A percentile compares a stretch with the other conserved stretches of the same genome.
Conservation (phyloP, 2,797 vertebrate species). For the Anabas testudineus region DNA sequence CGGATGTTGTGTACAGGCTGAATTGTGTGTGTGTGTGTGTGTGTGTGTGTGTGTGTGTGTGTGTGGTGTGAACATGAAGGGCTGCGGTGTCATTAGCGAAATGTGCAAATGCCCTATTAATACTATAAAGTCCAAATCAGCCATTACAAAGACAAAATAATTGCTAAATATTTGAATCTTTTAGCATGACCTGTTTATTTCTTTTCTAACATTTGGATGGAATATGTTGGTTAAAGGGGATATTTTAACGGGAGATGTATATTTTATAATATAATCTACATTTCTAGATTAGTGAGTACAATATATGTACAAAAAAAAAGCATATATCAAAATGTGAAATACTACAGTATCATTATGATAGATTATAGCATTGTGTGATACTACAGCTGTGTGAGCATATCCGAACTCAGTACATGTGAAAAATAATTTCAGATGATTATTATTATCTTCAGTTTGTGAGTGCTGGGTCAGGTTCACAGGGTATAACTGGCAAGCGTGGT, state of each 20-base stretch:
- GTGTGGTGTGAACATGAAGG: slow-evolving; percentile 42
- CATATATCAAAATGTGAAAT: slow-evolving; percentile 82
- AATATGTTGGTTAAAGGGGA: slow-evolving; percentile 72
- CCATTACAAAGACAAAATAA: slow-evolving; percentile 54
- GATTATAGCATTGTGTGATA: slow-evolving; percentile 80
- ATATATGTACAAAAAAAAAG: slow-evolving; percentile 78
- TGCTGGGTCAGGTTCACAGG: slow-evolving; percentile 82
- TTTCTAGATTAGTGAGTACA: slow-evolving; percentile 85
- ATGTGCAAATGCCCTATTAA: slow-evolving; percentile 42
- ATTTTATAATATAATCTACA: slow-evolving; percentile 87
- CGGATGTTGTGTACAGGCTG: slow-evolving; percentile 42
- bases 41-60: slow-evolving; percentile 30
- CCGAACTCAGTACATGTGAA: slow-evolving; percentile 73
- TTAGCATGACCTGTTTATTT: slow-evolving; percentile 70
- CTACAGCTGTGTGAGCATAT: slow-evolving; percentile 78
- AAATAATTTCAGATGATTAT: slow-evolving; percentile 63
- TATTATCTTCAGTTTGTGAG: slow-evolving; percentile 70
- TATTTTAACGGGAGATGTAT: slow-evolving; percentile 88
- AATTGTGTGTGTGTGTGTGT: slow-evolving; percentile 35
- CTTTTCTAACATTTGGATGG: slow-evolving; percentile 68
- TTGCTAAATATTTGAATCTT: slow-evolving; percentile 41
- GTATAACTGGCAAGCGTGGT: slow-evolving; percentile 74
- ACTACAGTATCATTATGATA: slow-evolving; percentile 80
- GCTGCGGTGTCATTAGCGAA: slow-evolving; percentile 36
- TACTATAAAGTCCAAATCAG: slow-evolving; percentile 62